phyloP scores from a whole-genome alignment of 2,113 vertebrate genomes.

The Mormyrus lacerda region DNA sequence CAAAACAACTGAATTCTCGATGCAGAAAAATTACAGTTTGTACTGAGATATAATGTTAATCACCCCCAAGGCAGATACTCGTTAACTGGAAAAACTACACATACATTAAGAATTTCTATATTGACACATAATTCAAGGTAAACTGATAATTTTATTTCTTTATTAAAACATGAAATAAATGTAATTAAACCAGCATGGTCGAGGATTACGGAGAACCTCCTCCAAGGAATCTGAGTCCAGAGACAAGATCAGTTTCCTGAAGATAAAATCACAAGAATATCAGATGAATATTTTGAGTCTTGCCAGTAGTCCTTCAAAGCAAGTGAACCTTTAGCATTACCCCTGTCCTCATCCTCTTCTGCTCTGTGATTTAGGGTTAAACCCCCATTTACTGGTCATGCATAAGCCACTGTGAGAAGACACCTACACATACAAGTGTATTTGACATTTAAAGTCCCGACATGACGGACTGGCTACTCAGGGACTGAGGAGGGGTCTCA shows the following conservation, averaged over 20 bases:
- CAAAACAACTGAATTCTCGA: background rate
- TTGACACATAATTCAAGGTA: background rate
- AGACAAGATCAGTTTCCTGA: conserved; percentile 8
- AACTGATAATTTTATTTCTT: background rate
- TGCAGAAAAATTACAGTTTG: background rate
- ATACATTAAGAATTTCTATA: background rate
- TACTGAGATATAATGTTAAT: background rate
- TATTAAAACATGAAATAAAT: background rate
- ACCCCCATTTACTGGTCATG: background rate
- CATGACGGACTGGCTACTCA: background rate
- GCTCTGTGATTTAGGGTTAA: background rate
- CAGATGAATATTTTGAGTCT: background rate
- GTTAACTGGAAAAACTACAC: background rate
- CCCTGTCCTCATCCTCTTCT: background rate
- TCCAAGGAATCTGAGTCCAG: conserved; percentile 3
- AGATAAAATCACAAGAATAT: conserved; percentile 1
- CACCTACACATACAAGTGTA: background rate
- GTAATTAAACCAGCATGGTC: background rate
- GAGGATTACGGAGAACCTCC: background rate
- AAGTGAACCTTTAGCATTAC: background rate
- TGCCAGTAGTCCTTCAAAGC: conserved; percentile 3
- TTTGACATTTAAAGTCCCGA: background rate
- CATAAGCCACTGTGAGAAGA: background rate
- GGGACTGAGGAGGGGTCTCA: background rate
- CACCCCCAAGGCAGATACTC: background rate